Base-by-base conservation (phyloP, 2,888 invertebrate species). In the Branchellion lobata region DNA sequence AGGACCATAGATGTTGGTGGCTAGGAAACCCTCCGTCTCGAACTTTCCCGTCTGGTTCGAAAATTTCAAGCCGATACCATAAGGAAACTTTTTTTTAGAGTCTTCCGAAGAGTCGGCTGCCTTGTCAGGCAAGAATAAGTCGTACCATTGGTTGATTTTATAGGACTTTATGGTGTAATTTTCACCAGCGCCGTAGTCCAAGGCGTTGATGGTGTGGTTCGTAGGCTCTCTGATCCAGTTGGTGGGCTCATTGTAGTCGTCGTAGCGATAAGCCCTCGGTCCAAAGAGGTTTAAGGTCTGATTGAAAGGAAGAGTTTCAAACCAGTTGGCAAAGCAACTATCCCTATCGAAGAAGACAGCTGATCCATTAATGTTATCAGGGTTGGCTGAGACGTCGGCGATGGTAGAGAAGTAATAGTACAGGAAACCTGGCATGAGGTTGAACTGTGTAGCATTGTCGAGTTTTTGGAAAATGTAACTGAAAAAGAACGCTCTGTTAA, bases 191-290 rank as follows among this genome's bases (percentile, higher is more conserved):
- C 91, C 90, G 77, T 86, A 86, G 81, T 88, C 88, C 77, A 84
- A 83, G n/a, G 87, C 85, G 72, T 86, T 85, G 27, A 97, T 95
- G 0, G 96, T 97, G 85, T 95, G 95, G 86, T 96, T 89, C 0
- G 97, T 97, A 0, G 97, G 97, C 84, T 96, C 95, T 86, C 96
- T 91, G 87, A 96, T 94, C 84, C 94, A 88, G 89, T 97, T 97
- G 78, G 96, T 94, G 0, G 97, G 96, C 87, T 98, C 96, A 86
- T 84, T 85, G 82, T 85, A 86, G 82, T 88, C 86, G 80, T 88
- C 87, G 65, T 84, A 85, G 81, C 87, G 89, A 89, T 90, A 95
- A 0, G 96, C 94, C 86, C 96, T 90, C 0, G 97, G 97, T 0
- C 96, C 98, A 88, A 97, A 98, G 83, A 94, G 89, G 0, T 94